A percentile compares a stretch with the other conserved stretches of the same genome.
phyloP scores from a whole-genome alignment of 2,113 vertebrate genomes.

The Pseudopipra pipra region DNA sequence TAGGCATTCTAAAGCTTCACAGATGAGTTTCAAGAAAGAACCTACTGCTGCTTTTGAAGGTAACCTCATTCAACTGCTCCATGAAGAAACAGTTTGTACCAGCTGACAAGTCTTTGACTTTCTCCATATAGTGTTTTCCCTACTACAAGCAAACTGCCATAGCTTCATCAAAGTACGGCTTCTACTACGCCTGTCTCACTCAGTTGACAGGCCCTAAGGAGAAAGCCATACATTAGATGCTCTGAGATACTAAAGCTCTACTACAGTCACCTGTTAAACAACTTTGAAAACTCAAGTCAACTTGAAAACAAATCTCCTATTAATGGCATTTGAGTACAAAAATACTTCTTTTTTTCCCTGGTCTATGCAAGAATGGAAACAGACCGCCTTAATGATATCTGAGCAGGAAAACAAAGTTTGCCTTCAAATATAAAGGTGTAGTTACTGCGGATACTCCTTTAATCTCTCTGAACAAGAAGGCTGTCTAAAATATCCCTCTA shows the following conservation, averaged over 20 bases:
- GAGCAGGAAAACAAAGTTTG: background rate
- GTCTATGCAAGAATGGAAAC: background rate
- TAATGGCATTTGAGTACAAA: background rate
- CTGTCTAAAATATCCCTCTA: conserved; percentile 45
- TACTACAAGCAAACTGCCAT: background rate
- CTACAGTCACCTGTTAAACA: background rate
- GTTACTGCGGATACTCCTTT: background rate
- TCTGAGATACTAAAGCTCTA: background rate
- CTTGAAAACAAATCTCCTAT: background rate
- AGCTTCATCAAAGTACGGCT: background rate
- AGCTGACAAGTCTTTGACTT: background rate
- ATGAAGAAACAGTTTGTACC: background rate
- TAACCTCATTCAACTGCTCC: background rate
- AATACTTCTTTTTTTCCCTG: fast-evolving
- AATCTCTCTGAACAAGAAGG: background rate
- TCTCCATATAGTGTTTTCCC: background rate
- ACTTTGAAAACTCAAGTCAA: background rate
- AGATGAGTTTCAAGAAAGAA: background rate
- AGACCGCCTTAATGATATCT: background rate
- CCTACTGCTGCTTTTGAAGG: background rate
- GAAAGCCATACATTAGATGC: background rate
- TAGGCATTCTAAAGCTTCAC: background rate
- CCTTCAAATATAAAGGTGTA: background rate
- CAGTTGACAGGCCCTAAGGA: background rate
- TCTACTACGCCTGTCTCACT: background rate